Base-by-base conservation (phyloP, 2,113 vertebrate species). In the Alligator mississippiensis region DNA sequence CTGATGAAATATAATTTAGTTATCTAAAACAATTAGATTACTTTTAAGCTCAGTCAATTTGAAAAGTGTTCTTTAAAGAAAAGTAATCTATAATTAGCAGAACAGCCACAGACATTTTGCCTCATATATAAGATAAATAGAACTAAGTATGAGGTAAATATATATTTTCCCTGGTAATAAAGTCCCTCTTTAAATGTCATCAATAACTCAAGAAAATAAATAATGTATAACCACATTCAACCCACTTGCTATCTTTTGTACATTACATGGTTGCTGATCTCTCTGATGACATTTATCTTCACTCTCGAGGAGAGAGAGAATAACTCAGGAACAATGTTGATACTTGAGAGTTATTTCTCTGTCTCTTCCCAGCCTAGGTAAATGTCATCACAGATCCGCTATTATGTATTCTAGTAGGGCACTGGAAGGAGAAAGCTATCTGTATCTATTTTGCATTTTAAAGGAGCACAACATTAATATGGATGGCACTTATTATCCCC, bases 121-220 rank as follows among this genome's bases (percentile, higher is more conserved):
- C 66, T 84, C 82, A 91, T 55, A n/a, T 25, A 78, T 13, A 55
- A 87, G 66, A 19, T 62, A 84, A 89, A 90, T 70, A 66, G 34
- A 70, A 11, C 17, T 38, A 14, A 11, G 55, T 21, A 27, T 77
- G 63, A 94, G 88, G 34, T 85, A 87, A 91, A 81, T 15, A 64
- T 28, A 66, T 12, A 7, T 74, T 95, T 86, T 19, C 34, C 18
- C 11, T 25, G 79, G 54, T 61, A 76, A 77, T 89, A 79, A 4
- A 59, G 10, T 82, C 15, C 15, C 55, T 70, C 27, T 30, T 88
- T 94, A 90, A 90, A 93, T 25, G 63, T 89, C 30, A 88, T 79
- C 77, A 85, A 16, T 79, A 91, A 85, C 75, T 89, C 60, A 62
- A n/a, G 58, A 92, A 92, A 90, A 88, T 62, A 92, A 92, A 82